Conservation (phyloP, 2,888 invertebrate species). For the Oscheius sp. region DNA sequence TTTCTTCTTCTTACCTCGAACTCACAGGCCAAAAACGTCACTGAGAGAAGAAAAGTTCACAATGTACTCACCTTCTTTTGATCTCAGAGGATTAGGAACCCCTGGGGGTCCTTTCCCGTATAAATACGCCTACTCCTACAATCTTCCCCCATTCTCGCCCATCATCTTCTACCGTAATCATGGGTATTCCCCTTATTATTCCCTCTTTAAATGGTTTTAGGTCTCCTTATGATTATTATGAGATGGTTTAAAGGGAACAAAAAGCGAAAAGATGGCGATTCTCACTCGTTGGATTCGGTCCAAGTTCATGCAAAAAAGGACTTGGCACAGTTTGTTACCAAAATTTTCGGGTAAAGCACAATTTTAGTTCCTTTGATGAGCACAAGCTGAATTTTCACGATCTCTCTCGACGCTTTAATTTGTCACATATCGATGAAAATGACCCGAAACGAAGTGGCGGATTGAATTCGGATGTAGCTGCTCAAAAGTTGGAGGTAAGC, state of each 20-base stretch:
- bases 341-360: not conserved
- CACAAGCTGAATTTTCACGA: constrained; percentile 59
- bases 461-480: constrained; percentile 42
- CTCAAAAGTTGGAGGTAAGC: constrained; percentile 41
- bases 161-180: no score
- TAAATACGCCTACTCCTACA: no score
- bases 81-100: no score
- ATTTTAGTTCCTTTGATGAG: constrained; percentile 56
- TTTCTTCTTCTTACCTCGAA: no score
- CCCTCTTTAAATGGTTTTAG: constrained; percentile 3
- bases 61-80: no score
- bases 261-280: constrained; percentile 3
- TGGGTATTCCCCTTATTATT: no score
- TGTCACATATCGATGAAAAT: constrained; percentile 51
- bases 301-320: constrained; percentile 17
- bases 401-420: constrained; percentile 52
- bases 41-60: no score
- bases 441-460: constrained; percentile 54
- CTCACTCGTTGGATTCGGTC: constrained; percentile 9
- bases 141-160: no score
- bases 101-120: no score
- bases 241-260: not conserved
- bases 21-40: no score
- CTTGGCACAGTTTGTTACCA: constrained; percentile 8
- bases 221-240: constrained; percentile 15